Base-by-base conservation (phyloP, 2,113 vertebrate species). In the Pachycephala philippinensis region DNA sequence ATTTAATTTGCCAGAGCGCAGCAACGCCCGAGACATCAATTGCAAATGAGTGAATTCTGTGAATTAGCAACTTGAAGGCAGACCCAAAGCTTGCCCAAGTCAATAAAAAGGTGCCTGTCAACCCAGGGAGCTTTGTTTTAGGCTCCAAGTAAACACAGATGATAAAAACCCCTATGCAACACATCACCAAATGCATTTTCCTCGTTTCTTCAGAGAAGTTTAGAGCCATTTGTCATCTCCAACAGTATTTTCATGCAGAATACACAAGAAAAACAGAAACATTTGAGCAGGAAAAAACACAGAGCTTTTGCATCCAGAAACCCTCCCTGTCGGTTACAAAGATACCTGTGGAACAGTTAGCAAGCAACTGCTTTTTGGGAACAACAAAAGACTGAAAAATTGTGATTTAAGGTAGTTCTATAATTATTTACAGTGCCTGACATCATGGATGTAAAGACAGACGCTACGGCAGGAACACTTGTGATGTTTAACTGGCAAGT, bases 1-100 rank as follows among this genome's bases (percentile, higher is more conserved):
- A 69, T 93, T 87, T 87, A 65, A 94, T 91, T 95, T 87, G 75
- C 78, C 87, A 80, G 78, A 49, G 88, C 3, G 7, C 78, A 87
- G 89, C 66, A 87, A 89, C 1, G 10, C 49, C 33, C 0, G 1
- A 84, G 69, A 87, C 31, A 45, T 35, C 69, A 47, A 42, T 30
- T 69, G 70, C 63, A 87, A 91, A 79, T 33, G 91, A 85, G 70
- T 65, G 69, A 87, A 69, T 93, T 89, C 65, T 80, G 70, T 85
- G 87, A 96, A 95, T 89, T 61, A 89, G 74, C 57, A 61, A 79
- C 65, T 52, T 35, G 45, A 60, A 84, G 61, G 74, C 84, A 87
- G 65, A 79, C n/a, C 81, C 70, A 76, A 23, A 57, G 74, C 81
- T 71, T 64, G 74, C 56, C 2, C n/a, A 64, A 87, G 40, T 82